phyloP scores from a whole-genome alignment of 2,113 vertebrate genomes.

The Antechinus stuartii region DNA sequence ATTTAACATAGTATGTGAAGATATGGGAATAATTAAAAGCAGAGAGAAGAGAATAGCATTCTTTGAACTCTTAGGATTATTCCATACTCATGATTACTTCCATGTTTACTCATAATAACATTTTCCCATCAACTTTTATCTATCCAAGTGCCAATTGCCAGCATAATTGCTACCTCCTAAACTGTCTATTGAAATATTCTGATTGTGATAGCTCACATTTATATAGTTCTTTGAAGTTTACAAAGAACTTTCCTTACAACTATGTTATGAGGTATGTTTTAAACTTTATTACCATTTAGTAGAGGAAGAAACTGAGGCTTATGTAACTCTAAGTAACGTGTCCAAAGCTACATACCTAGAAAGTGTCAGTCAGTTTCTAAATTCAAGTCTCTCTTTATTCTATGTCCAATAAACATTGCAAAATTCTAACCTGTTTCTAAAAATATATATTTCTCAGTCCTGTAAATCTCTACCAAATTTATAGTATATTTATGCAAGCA shows the following conservation, averaged over 20 bases:
- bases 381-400: background rate
- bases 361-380: background rate
- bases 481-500: background rate
- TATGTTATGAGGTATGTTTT: background rate
- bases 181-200: background rate
- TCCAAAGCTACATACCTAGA: background rate
- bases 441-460: background rate
- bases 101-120: background rate
- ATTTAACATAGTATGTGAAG: background rate
- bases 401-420: background rate
- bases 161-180: background rate
- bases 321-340: background rate
- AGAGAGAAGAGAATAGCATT: background rate
- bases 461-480: background rate
- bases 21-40: background rate
- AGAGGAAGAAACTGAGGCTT: background rate
- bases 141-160: background rate
- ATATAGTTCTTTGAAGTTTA: background rate
- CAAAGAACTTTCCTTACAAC: background rate
- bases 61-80: background rate
- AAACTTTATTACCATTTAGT: background rate
- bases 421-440: background rate
- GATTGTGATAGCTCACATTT: background rate
- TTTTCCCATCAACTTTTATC: fast-evolving
- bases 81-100: background rate